These are phyloP conservation scores for Pycnonotus jocosus DNA, from an alignment of 2,113 vertebrate species.

Conservation along the genomic window DNA sequence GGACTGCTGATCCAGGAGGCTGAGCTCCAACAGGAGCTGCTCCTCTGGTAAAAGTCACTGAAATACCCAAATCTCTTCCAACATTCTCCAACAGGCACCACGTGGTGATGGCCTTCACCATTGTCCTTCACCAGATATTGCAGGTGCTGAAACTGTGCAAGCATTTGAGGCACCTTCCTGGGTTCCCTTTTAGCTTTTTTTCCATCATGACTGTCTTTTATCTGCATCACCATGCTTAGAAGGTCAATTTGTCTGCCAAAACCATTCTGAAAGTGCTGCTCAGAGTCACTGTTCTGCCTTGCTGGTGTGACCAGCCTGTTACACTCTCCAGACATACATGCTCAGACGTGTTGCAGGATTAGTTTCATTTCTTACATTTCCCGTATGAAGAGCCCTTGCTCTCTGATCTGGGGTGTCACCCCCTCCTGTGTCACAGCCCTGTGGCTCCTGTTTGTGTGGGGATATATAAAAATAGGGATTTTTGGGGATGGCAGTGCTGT, in stretches of 20 bases:
- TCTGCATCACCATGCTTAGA: neutral
- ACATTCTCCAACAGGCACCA: neutral
- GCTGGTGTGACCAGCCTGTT: neutral
- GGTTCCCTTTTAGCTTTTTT: neutral
- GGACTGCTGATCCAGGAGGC: neutral
- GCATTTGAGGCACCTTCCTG: neutral
- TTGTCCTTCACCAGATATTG: neutral
- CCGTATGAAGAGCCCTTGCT: neutral
- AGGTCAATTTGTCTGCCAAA: neutral
- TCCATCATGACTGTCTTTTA: neutral
- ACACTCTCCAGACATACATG: rapidly evolving
- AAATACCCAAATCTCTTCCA: neutral
- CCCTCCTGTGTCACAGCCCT: neutral
- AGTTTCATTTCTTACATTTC: neutral
- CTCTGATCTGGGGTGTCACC: neutral
- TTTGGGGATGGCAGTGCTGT: neutral
- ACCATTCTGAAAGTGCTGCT: neutral
- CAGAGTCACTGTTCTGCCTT: neutral
- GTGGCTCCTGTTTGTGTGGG: neutral
- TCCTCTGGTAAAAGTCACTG: neutral
- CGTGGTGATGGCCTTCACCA: neutral
- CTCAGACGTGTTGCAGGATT: neutral
- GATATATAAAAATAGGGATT: neutral
- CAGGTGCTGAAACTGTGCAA: neutral
- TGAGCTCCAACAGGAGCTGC: neutral